Evolutionary conservation across 2,113 vertebrate genomes (phyloP).

Genomic region (Hemiscyllium ocellatum): DNA sequence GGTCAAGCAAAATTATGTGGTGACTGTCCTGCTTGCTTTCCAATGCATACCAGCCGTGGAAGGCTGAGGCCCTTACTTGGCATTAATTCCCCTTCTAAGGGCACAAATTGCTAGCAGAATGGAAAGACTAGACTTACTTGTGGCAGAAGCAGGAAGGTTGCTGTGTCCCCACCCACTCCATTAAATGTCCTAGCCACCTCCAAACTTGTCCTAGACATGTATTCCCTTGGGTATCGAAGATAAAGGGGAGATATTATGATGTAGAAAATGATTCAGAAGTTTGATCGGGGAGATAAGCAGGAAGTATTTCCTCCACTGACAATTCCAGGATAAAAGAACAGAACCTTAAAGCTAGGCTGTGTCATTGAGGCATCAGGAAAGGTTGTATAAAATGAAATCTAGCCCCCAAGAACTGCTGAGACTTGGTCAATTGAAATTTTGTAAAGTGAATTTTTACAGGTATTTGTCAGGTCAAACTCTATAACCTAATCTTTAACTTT

Average conservation of each 20-base stretch:
- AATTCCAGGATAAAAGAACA: neutral
- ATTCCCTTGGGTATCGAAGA: neutral
- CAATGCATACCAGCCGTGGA: too few species aligned
- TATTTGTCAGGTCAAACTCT: neutral
- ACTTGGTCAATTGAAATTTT: neutral
- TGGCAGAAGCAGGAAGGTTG: too few species aligned
- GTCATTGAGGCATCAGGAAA: neutral
- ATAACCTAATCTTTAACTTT: neutral
- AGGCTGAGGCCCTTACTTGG: too few species aligned
- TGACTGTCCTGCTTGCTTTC: too few species aligned
- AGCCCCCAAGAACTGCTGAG: neutral
- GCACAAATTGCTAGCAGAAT: too few species aligned
- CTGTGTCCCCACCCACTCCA: too few species aligned
- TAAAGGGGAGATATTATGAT: neutral
- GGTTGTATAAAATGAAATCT: neutral
- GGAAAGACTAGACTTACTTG: too few species aligned
- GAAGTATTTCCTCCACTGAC: neutral
- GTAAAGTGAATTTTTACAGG: neutral
- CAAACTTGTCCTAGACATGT: neutral
- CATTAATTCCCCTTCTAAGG: too few species aligned
- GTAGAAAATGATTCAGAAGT: neutral
- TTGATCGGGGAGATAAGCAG: too few species aligned
- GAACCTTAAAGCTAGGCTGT: neutral
- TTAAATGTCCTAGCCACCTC: too few species aligned
- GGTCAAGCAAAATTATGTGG: too few species aligned